Evolutionary conservation across 2,113 vertebrate genomes (phyloP).

Genomic region (Martes martes): DNA sequence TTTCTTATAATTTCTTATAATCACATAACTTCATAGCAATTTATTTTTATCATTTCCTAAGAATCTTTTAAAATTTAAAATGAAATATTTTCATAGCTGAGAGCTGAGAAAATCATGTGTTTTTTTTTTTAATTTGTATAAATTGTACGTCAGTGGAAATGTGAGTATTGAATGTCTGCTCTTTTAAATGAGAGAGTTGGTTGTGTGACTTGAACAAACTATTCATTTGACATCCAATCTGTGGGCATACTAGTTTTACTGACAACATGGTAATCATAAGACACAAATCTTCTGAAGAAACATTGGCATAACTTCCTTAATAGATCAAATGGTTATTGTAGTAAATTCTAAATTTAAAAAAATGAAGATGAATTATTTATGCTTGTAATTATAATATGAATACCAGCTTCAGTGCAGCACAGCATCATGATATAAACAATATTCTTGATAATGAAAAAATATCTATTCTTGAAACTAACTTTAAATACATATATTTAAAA

Average conservation of each 20-base stretch:
- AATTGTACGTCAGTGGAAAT: background rate
- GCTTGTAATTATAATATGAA: background rate
- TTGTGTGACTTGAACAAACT: background rate
- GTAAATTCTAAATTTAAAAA: background rate
- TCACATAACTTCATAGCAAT: background rate
- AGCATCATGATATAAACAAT: background rate
- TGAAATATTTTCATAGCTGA: background rate
- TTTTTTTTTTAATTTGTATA: background rate
- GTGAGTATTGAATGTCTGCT: background rate
- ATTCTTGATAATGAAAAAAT: background rate
- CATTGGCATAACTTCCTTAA: background rate
- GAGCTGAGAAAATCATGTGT: background rate
- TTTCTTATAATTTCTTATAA: background rate
- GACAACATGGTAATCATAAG: background rate
- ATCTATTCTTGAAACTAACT: background rate
- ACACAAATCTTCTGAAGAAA: background rate
- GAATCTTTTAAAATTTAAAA: background rate
- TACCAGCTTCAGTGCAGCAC: background rate
- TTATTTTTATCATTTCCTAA: background rate
- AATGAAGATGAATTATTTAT: background rate
- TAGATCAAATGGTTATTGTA: background rate
- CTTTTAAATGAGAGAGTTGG: background rate
- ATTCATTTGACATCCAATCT: background rate
- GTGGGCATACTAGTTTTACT: background rate
- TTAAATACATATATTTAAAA: background rate